Base-by-base conservation (phyloP, 2,113 vertebrate species). In the Callionymus lyra region DNA sequence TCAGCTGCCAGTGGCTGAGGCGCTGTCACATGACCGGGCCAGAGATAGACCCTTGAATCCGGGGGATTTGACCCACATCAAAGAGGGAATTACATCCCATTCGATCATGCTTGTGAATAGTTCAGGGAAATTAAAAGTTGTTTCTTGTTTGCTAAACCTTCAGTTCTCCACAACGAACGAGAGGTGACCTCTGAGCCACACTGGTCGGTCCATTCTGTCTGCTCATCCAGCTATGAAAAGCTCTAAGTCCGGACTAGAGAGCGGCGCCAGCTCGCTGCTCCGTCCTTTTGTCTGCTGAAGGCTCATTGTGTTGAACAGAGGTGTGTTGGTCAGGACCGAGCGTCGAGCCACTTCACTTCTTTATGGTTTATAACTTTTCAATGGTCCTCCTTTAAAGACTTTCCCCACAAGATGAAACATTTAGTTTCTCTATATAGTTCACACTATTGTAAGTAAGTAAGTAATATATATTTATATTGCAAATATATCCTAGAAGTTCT, bases 191-290 rank as follows among this genome's bases (percentile, higher is more conserved):
- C 49, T 44, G 9, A 12, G 40, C 65, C 46, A 58, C 45, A 17
- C 53, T 56, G 36, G 33, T 66, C 41, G 74, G 34, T 64, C 79
- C 82, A 89, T 90, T 92, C 76, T 88, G 63, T 75, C 50, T 86
- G 84, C 56, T 86, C 81, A 87, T 9, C 81, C 87, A 87, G 42
- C 86, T 73, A 32, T 73, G 42, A 73, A 84, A 85, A 89, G 74
- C 57, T 80, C 68, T 77, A 83, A 82, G 76, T 69, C 78, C 74
- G 41, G 70, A 38, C 72, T 1, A 62, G 73, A 66, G 80, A 84
- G 72, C 40, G 14, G 66, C 64, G 79, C 70, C 6, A 1, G 66
- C 47, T 56, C 38, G 72, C 66, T 46, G 41, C 52, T 49, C 68
- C 37, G 47, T 68, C 44, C 48, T 76, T 86, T 87, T 85, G 77